Evolutionary conservation across 2,113 vertebrate species (phyloP).

Genomic region (Collichthys lucidus): DNA sequence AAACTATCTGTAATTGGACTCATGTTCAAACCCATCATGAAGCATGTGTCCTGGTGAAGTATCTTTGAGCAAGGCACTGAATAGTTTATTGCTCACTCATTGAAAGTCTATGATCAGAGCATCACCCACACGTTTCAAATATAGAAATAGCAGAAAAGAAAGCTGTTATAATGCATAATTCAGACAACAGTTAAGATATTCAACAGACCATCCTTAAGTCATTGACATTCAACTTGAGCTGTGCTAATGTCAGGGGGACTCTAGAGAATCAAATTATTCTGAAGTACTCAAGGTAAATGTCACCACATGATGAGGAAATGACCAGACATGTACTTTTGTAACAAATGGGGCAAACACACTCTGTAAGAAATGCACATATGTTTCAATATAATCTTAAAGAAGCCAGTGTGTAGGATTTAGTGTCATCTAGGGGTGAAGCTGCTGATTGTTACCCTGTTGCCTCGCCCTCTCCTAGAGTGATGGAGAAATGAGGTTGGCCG

Average conservation of each 20-base stretch:
- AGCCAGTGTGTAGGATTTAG: too few species aligned
- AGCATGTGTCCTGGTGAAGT: neutral
- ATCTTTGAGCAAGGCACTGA: slow-evolving; percentile 4
- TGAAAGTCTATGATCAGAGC: slow-evolving; percentile 7
- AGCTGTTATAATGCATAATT: slow-evolving; percentile 48
- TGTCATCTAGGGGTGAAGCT: too few species aligned
- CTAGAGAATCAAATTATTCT: slow-evolving; percentile 57
- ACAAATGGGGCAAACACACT: slow-evolving; percentile 19
- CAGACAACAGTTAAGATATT: slow-evolving; percentile 55
- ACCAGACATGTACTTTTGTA: slow-evolving; percentile 48
- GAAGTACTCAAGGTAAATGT: slow-evolving; percentile 69
- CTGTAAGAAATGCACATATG: slow-evolving; percentile 12
- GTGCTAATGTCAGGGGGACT: slow-evolving; percentile 68
- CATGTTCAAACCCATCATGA: slow-evolving; percentile 15
- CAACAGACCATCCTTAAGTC: slow-evolving; percentile 49
- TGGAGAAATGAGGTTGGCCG: too few species aligned
- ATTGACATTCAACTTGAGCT: slow-evolving; percentile 67
- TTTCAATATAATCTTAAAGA: neutral
- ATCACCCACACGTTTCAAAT: slow-evolving; percentile 16
- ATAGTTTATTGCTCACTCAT: neutral
- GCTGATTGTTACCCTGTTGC: too few species aligned
- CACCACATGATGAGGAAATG: slow-evolving; percentile 60
- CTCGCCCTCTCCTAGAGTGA: too few species aligned
- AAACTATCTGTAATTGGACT: slow-evolving; percentile 28
- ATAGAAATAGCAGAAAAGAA: slow-evolving; percentile 45